Evolutionary conservation across 1,140 invertebrate genomes (phyloP), one percentile per base, ranked within the genome.

Genomic region (Manduca sexta): DNA sequence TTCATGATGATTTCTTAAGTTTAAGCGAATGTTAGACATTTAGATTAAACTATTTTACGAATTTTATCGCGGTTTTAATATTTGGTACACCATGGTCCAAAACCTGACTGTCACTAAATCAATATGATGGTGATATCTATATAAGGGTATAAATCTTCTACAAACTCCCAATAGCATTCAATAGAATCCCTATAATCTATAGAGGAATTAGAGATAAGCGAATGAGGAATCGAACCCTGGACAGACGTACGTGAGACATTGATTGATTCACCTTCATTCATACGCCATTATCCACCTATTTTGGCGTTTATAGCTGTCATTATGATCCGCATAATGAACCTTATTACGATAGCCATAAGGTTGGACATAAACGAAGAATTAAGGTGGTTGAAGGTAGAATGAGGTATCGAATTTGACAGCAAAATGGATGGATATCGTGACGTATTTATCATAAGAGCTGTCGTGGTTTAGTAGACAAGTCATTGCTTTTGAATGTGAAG

Each of bases 201-300:
- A 35, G 14, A 17, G 49, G 59, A 39, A 57, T 61, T 61, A 43
- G 41, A 52, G 42, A 38, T 53, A 49, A 45, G 31, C 21, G 44
- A 16, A 59, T 64, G 49, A 60, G 45, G 55, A 55, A 65, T 63
- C 50, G 59, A 63, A 52, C 21, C 21, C 8, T 26, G 21, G 21
- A 26, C 21, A 26, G 21, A 39, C 52, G 43, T 26, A 26, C 21
- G 21, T 34, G 11, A 44, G 68, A 70, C 68, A 60, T 67, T 70
- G 68, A 70, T 70, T 67, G 68, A 70, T 70, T 56, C 60, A 63
- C 62, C 59, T 69, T 52, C 45, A 51, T 54, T 56, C 54, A 52
- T 45, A 49, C 26, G 31, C 40, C 44, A 62, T 62, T n/a, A 39
- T 35, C 26, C 31, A 33, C 4, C 7, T n/a, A 60, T 40, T 42